Evolutionary conservation across 1,140 invertebrate genomes (phyloP), one percentile per base, ranked within the genome.

Genomic region (Cyrtorhinus lividipennis): DNA sequence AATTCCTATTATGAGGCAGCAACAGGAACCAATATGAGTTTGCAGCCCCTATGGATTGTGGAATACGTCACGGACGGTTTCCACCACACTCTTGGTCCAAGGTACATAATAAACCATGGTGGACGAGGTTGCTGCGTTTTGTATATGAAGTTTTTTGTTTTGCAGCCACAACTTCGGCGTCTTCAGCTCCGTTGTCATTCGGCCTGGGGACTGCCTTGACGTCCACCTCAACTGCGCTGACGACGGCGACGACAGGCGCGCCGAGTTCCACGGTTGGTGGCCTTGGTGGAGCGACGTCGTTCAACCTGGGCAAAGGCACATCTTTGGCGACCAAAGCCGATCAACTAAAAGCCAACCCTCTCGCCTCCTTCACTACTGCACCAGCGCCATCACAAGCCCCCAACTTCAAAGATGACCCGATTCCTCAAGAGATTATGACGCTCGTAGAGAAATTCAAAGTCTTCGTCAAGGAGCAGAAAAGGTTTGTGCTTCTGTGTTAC

Each of bases 381-480:
- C 22, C 60, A 5, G 5, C 44, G 12, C 60, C 18, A 22, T 5
- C 38, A 5, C 60, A 57, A 27, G 25, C 25, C 25, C 25, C 53
- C 24, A 56, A 48, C 22, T 56, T 22, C n/a, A 63, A 63, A 58
- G 62, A 63, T 38, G 24, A 38, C 18, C 56, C 22, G 10, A 27
- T 63, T 15, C 62, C 62, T 57, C 53, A 24, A n/a, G 53, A 63
- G 44, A 5, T 63, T 22, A 58, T 58, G 22, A 2, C 24, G 18
- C 27, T 57, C 1, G 30, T 58, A 5, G 53, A 63, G 15, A 30
- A n/a, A 44, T 57, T 63, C 48, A 56, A 57, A 23, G n/a, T 25
- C 5, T 27, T 57, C 23, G 26, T 58, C 1, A 63, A 63, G 25
- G 46, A 63, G 24, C 62, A 63, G 24, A 63, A 63, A 58, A 24